A percentile compares a stretch with the other conserved stretches of the same genome.
Conservation (phyloP, 2,113 vertebrate species). For the Sinocyclocheilus maitianheensis region DNA sequence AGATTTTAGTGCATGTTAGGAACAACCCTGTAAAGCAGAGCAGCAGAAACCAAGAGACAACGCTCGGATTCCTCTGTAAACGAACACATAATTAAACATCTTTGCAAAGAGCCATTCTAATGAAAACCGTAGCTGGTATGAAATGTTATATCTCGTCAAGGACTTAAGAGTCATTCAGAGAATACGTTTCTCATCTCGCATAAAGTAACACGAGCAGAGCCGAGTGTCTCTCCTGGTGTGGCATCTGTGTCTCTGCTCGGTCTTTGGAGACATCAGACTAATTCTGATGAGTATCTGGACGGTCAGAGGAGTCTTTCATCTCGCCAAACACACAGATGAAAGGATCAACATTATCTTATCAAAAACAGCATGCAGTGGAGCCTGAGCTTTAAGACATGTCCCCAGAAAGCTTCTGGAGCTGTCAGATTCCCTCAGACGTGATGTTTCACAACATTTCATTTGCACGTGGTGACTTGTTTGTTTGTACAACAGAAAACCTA, state of each 20-base stretch:
- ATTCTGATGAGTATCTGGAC: slow-evolving; percentile 66
- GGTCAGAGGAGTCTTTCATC: slow-evolving; percentile 67
- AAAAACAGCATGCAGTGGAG: slow-evolving; percentile 14
- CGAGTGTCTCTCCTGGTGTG: slow-evolving; percentile 27
- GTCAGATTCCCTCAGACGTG: slow-evolving; percentile 19
- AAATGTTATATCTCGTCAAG: slow-evolving; percentile 67
- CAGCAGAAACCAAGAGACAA: too few species aligned
- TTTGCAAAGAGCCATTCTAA: slow-evolving; percentile 55
- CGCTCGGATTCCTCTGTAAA: background rate
- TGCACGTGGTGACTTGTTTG: too few species aligned
- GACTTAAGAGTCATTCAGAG: slow-evolving; percentile 66
- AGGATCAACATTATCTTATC: slow-evolving; percentile 48
- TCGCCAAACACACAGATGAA: slow-evolving; percentile 64
- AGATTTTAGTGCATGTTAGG: background rate
- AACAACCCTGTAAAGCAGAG: background rate
- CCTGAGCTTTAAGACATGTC: slow-evolving; percentile 31
- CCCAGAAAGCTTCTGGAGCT: background rate
- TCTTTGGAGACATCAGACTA: slow-evolving; percentile 66
- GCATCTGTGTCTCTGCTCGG: slow-evolving; percentile 55
- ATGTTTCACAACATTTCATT: background rate
- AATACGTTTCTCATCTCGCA: slow-evolving; percentile 57
- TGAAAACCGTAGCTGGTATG: slow-evolving; percentile 61
- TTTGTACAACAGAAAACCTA: background rate
- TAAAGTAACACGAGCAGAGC: slow-evolving; percentile 65
- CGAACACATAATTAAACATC: background rate